Evolutionary conservation across 2,113 vertebrate species (phyloP).

Genomic region (Clupea harengus): DNA sequence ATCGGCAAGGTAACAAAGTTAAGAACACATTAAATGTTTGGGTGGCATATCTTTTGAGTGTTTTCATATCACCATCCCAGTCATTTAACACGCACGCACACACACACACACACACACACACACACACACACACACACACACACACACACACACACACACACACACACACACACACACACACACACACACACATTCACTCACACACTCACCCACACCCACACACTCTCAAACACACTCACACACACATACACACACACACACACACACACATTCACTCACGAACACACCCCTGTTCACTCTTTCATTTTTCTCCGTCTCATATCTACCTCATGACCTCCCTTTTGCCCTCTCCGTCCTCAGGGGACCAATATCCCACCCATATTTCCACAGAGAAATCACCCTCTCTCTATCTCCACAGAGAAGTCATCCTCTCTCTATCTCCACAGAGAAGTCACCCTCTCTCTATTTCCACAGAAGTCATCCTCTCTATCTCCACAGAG

Average conservation of each 20-base stretch:
- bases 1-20: no score
- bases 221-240: neutral
- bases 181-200: neutral
- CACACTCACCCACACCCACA: neutral
- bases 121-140: neutral
- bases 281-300: neutral
- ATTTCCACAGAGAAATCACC: conserved; percentile 2
- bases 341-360: neutral
- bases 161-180: no score
- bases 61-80: no score
- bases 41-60: no score
- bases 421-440: neutral
- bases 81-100: no score
- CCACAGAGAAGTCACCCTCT: conserved; percentile 6
- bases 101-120: no score
- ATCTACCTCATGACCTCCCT: neutral
- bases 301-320: neutral
- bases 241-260: neutral
- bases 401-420: conserved; percentile 20
- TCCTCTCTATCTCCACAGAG: conserved; percentile 7
- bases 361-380: neutral
- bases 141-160: neutral
- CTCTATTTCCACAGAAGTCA: neutral
- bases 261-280: neutral
- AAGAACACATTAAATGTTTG: no score